Base-by-base conservation (phyloP, 1,140 invertebrate species). In the Eriosoma lanigerum region DNA sequence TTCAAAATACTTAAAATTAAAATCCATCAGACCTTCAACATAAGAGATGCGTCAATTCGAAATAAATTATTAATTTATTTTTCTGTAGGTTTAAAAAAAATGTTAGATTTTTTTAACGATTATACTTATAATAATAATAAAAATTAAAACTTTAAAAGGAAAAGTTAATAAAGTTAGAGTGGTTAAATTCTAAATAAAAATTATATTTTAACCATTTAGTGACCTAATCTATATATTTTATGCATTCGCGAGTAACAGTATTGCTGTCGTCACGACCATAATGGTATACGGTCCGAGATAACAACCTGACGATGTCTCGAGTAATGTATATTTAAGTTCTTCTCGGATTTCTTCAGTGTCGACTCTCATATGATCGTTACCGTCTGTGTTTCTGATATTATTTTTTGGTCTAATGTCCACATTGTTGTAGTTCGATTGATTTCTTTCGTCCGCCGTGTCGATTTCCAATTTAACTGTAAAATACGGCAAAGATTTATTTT, bases 271-370 rank as follows among this genome's bases (percentile, higher is more conserved):
- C 9, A 26, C 38, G 3, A 66, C 17, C 1, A 17, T 15, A 8
- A 48, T 13, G 17, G 38, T 10, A n/a, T 15, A 24, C 15, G 75
- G 24, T 5, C 3, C 38, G 15, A 12, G 21, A 46, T 8, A 3
- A 6, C 19, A 38, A 4, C 56, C 56, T 2, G 56, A 17, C 24
- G 9, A 44, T 1, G 75, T 62, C n/a, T 60, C 75, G 56, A 78
- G 56, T 9, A 78, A 1, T 5, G 82, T 83, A 68, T 83, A 83
- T 38, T 82, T 80, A 13, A 83, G 82, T 15, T 83, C 83, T 62
- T 83, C 83, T 10, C 82, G 81, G 50, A 83, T 81, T 44, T 82
- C 81, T 38, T 83, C 82, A n/a, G 80, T 80, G 64, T 78, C 82
- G 6, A 83, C 38, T 44, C 82, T 68, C 29, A 83, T 68, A n/a